These are phyloP conservation scores for Mirounga angustirostris DNA, from an alignment of 2,113 vertebrate genomes.

Conservation along the genomic window DNA sequence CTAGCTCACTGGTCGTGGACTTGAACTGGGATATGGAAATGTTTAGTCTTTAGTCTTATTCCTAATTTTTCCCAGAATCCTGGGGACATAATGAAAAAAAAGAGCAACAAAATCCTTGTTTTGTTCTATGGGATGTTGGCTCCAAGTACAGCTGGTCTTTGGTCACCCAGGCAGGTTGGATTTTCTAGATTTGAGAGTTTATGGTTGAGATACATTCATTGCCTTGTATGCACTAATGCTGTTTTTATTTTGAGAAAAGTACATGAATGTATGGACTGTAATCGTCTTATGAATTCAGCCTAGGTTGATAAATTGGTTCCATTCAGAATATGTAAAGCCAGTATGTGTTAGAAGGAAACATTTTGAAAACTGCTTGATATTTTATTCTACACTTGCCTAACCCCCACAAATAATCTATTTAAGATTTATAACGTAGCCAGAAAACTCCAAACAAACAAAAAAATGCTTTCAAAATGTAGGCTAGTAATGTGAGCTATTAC, in stretches of 20 bases:
- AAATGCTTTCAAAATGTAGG: constrained; percentile 18
- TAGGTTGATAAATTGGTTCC: neutral
- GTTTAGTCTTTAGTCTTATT: neutral
- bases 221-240: neutral
- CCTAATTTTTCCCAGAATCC: neutral
- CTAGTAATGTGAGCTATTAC: neutral
- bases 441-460: neutral
- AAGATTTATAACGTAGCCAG: neutral
- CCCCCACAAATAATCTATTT: constrained; percentile 52
- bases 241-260: neutral
- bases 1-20: neutral
- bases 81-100: neutral
- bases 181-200: constrained; percentile 18
- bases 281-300: neutral
- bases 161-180: neutral
- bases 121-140: neutral
- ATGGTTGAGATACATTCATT: neutral
- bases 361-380: constrained; percentile 26
- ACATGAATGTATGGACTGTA: neutral
- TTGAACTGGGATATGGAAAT: neutral
- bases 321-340: neutral
- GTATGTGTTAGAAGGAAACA: constrained; percentile 24
- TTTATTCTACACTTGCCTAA: constrained; percentile 37
- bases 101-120: neutral
- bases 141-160: neutral